Evolutionary conservation across 2,797 vertebrate species (phyloP), one percentile per base, ranked within the genome.

Genomic region (Alosa sapidissima): DNA sequence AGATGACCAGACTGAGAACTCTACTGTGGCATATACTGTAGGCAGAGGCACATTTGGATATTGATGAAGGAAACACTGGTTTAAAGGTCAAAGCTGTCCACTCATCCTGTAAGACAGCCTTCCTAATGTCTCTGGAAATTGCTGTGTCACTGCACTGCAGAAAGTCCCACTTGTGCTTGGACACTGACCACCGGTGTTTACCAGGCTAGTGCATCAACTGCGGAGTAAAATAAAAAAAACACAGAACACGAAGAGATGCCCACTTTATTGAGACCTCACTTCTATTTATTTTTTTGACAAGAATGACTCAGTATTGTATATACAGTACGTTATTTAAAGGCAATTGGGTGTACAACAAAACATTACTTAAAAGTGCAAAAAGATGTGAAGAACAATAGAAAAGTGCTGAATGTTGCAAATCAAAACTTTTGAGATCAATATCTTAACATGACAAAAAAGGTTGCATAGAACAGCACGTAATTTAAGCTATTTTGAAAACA

Each of bases 371-470:
- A 72, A 72, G 13, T 1, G 45, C 36, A 75, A 13, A 68, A 58
- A 21, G 21, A 28, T 41, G 41, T 41, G 33, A 41, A 58, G 33
- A 75, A 75, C 36, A 16, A 33, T 75, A 19, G 33, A 75, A 45
- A 75, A 75, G 36, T 75, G 68, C 68, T 75, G 68, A 75, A 75
- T 75, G 68, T 19, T 75, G 68, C 16, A 13, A 41, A 41, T 75
- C 33, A 41, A 75, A 75, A 75, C 68, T 75, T 45, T 16, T 45
- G 68, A 14, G 68, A 75, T 75, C 68, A 75, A 75, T 75, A 75
- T 45, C 68, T 75, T 33, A 45, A 75, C 45, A 75, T 75, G 33
- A 75, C 65, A 72, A 72, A 36, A 36, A 45, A 6, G 36, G 36
- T 16, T 2, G 33, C 68, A 41, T 11, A 75, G 13, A 75, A 41